A percentile compares a stretch with the other conserved stretches of the same genome.
phyloP scores from a whole-genome alignment of 2,113 vertebrate genomes.

The Neodontobutis hainanensis region DNA sequence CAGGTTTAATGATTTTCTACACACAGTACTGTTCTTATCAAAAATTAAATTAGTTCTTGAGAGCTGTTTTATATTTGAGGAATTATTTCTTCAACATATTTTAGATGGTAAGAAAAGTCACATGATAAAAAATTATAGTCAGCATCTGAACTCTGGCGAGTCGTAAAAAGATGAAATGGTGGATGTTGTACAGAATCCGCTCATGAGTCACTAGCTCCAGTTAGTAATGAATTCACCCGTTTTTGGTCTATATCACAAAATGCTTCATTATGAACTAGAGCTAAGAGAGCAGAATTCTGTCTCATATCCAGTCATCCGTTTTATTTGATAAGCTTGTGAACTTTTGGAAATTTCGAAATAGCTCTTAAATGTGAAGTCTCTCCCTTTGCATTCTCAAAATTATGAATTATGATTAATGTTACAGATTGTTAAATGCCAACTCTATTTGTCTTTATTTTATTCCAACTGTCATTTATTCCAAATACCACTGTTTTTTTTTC shows the following conservation, averaged over 20 bases:
- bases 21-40: too few species aligned
- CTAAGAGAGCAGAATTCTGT: conserved; percentile 38
- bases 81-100: too few species aligned
- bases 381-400: too few species aligned
- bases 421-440: conserved; percentile 60
- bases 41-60: too few species aligned
- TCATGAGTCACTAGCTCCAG: conserved; percentile 32
- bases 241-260: conserved; percentile 34
- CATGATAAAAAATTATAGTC: neutral
- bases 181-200: conserved; percentile 27
- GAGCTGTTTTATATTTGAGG: too few species aligned
- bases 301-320: conserved; percentile 50
- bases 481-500: conserved; percentile 23
- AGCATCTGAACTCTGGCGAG: neutral
- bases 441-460: conserved; percentile 46
- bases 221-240: conserved; percentile 35
- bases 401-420: conserved; percentile 15
- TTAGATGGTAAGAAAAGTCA: neutral
- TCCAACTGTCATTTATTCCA: conserved; percentile 41
- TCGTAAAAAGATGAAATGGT: conserved; percentile 9
- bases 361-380: too few species aligned
- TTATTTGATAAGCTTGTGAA: conserved; percentile 39
- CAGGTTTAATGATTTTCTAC: too few species aligned
- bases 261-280: conserved; percentile 54
- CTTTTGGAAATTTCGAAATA: conserved; percentile 9